These are phyloP conservation scores for Netelia fuscicornis DNA, from an alignment of 2,888 invertebrate genomes.

Conservation along the genomic window DNA sequence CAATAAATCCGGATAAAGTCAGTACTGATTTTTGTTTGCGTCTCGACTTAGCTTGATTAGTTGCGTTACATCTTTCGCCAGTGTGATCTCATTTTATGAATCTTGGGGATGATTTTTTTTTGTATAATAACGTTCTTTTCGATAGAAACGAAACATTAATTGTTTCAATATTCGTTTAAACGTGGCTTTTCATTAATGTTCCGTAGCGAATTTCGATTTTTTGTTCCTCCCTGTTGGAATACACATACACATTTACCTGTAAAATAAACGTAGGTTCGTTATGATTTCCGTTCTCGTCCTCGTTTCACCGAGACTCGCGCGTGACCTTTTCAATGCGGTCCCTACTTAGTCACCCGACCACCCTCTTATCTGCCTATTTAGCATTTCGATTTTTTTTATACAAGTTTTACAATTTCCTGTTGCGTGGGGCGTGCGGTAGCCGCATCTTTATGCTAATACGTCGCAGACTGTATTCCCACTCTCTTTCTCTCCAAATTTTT, in stretches of 20 bases:
- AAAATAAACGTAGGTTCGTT: slow-evolving; percentile 2
- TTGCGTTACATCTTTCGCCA: not conserved
- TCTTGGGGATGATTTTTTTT: not conserved
- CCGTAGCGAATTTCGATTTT: not conserved
- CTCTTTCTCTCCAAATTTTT: slow-evolving; percentile 27
- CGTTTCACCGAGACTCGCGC: slow-evolving; percentile 72
- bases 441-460: slow-evolving; percentile 75
- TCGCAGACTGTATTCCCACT: slow-evolving; percentile 33
- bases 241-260: slow-evolving; percentile 34
- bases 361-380: slow-evolving; percentile 76
- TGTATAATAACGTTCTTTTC: not conserved
- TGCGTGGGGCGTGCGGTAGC: slow-evolving; percentile 64
- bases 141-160: too few species aligned
- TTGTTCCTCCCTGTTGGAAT: not conserved
- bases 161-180: too few species aligned
- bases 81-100: not conserved
- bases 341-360: slow-evolving; percentile 76
- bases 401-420: slow-evolving; percentile 80
- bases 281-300: slow-evolving; percentile 27
- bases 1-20: slow-evolving; percentile 62
- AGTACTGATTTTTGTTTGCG: slow-evolving; percentile 32
- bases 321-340: slow-evolving; percentile 81
- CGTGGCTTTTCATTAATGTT: too few species aligned
- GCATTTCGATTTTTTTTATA: slow-evolving; percentile 80
- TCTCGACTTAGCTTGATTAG: slow-evolving; percentile 36